A percentile compares a stretch with the other conserved stretches of the same genome.
These are phyloP conservation scores for Podarcis muralis DNA, from an alignment of 2,113 vertebrate genomes.

Conservation along the genomic window DNA sequence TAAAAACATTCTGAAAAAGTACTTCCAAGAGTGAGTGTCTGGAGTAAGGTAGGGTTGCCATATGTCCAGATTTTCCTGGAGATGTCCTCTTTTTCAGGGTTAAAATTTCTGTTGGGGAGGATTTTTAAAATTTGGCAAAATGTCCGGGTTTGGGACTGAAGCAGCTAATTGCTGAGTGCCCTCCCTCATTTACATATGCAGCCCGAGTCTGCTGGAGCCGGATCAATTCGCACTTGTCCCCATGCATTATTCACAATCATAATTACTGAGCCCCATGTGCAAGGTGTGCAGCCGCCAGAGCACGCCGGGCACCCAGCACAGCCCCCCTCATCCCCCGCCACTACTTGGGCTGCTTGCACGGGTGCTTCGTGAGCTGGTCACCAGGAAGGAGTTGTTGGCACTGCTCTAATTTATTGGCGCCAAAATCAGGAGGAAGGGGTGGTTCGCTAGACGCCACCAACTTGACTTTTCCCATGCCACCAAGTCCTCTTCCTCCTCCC, in stretches of 20 bases:
- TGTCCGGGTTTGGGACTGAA: conserved; percentile 67
- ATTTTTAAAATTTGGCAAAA: neutral
- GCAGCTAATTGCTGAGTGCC: conserved; percentile 92
- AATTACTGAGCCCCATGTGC: conserved; percentile 95
- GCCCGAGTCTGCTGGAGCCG: conserved; percentile 89
- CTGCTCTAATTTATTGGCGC: conserved; percentile 6
- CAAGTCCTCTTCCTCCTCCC: conserved; percentile 33
- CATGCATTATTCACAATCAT: conserved; percentile 96
- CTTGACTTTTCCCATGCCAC: conserved; percentile 60
- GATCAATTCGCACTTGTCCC: conserved; percentile 84
- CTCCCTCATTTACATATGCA: conserved; percentile 96
- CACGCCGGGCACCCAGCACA: conserved; percentile 59
- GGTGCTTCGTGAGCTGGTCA: neutral
- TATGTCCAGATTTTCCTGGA: neutral
- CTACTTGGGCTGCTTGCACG: neutral
- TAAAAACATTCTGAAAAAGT: neutral
- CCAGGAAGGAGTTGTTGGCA: neutral
- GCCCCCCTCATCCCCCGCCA: conserved; percentile 57
- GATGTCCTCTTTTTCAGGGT: neutral
- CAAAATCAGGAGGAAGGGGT: neutral
- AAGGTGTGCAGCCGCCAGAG: conserved; percentile 78
- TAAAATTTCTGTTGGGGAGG: no score
- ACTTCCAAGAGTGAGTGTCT: neutral
- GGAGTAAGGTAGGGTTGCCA: no score
- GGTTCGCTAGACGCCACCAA: conserved; percentile 2